These are phyloP conservation scores for Apis laboriosa DNA, from an alignment of 1,140 invertebrate genomes.

Conservation along the genomic window DNA sequence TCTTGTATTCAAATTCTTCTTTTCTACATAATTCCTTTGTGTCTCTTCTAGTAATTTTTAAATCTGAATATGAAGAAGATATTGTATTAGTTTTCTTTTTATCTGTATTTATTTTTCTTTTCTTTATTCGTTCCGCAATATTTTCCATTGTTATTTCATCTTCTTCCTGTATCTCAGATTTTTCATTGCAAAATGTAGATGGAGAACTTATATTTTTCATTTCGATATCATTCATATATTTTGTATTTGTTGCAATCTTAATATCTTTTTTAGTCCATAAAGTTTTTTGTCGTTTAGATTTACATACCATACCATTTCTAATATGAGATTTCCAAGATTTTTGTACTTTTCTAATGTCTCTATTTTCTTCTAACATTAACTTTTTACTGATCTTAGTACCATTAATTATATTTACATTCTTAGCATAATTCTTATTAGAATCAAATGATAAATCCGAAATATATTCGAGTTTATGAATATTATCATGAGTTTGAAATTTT, in stretches of 20 bases:
- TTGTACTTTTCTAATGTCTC: slow-evolving; percentile 42
- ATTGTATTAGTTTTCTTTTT: slow-evolving; percentile 27
- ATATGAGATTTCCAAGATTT: slow-evolving; percentile 54
- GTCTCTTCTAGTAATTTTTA: slow-evolving; percentile 1
- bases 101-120: slow-evolving; percentile 66
- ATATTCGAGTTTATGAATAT: slow-evolving; percentile 58
- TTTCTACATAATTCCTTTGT: slow-evolving; percentile 33
- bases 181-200: slow-evolving; percentile 17
- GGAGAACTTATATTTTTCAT: slow-evolving; percentile 4
- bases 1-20: slow-evolving; percentile 6
- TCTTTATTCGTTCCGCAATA: slow-evolving; percentile 78
- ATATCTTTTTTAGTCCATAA: slow-evolving; percentile 43
- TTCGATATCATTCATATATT: slow-evolving; percentile 26
- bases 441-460: slow-evolving; percentile 67
- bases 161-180: slow-evolving; percentile 5
- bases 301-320: slow-evolving; percentile 62
- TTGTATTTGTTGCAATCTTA: background rate
- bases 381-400: slow-evolving; percentile 71
- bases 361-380: slow-evolving; percentile 56
- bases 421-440: slow-evolving; percentile 77
- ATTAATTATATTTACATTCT: slow-evolving; percentile 68
- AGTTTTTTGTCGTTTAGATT: slow-evolving; percentile 56
- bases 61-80: background rate
- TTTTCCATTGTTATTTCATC: slow-evolving; percentile 70
- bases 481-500: slow-evolving; percentile 55